Percentiles rank a stretch among this genome's conserved stretches.
Conservation (phyloP, 92 coral and sea anemone species). For the Hydrozoanthus gracilis region DNA sequence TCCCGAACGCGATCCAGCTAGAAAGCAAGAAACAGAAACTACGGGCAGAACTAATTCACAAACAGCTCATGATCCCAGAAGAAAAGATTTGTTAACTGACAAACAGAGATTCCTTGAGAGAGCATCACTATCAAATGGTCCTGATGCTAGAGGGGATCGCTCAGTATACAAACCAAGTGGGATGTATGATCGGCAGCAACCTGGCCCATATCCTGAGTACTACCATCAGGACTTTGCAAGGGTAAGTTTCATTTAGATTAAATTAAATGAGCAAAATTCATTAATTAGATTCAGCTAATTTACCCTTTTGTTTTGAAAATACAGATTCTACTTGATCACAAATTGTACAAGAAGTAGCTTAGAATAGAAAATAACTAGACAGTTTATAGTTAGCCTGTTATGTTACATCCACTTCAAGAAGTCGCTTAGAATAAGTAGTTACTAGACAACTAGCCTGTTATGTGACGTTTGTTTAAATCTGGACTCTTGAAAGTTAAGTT, state of each 20-base stretch:
- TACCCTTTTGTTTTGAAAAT: no score
- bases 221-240: constrained; percentile 35
- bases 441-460: no score
- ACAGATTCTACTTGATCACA: no score
- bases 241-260: constrained; percentile 1
- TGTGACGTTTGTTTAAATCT: no score
- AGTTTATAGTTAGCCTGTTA: no score
- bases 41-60: constrained; percentile 1
- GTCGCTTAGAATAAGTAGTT: no score
- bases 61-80: constrained; percentile 23
- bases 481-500: no score
- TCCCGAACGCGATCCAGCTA: constrained; percentile 90
- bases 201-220: constrained; percentile 1
- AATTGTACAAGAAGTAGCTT: no score
- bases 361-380: no score
- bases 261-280: no score
- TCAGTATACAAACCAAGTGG: constrained; percentile 1
- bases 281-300: no score
- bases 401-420: no score
- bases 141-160: constrained; percentile 17
- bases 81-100: constrained; percentile 11
- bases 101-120: constrained; percentile 27
- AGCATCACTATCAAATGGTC: not conserved
- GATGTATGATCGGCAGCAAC: constrained; percentile 13
- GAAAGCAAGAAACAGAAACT: constrained; percentile 40